Evolutionary conservation across 1,140 invertebrate species (phyloP), one percentile per base, ranked within the genome.

Genomic region (Meteorus sp.): DNA sequence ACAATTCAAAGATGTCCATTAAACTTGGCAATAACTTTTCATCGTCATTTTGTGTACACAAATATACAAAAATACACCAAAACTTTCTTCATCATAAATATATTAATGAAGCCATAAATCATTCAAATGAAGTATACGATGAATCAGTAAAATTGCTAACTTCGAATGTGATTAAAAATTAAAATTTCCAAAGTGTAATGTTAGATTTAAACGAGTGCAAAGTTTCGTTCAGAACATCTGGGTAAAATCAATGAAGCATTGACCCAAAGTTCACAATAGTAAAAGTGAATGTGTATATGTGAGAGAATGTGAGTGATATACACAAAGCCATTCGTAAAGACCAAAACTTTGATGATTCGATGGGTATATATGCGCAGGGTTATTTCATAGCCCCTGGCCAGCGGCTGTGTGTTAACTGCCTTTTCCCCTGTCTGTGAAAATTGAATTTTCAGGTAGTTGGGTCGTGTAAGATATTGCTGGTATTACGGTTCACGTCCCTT

Each of bases 361-460:
- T 59, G 39, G 27, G n/a, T n/a, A n/a, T n/a, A n/a, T 44, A 29
- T 48, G 41, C 29, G 22, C 15, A 39, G 39, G 52, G 6, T 13
- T 52, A 52, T 52, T 52, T 52, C 13, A 52, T 52, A 37, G 50
- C 50, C 31, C 13, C 29, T 8, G 31, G 50, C 17, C 9, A 47
- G 44, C 19, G 20, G 11, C 19, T 23, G 2, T n/a, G 33, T 25
- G 8, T 11, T 59, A 53, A 59, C 52, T 20, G 57, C 57, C 45
- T 53, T n/a, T 44, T 45, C 17, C 31, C 50, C 35, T 33, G 56
- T 54, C 52, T 53, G 22, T 53, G 51, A 48, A 48, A 62, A 62
- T 60, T 60, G 48, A 64, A 64, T 64, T 66, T 58, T 59, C 56
- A 45, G 48, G 8, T 39, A 54, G 52, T 64, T 66, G 35, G 51